Percentiles rank a stretch among this genome's conserved stretches.
Conservation (phyloP, 2,888 invertebrate species). For the Drosophila cognata region DNA sequence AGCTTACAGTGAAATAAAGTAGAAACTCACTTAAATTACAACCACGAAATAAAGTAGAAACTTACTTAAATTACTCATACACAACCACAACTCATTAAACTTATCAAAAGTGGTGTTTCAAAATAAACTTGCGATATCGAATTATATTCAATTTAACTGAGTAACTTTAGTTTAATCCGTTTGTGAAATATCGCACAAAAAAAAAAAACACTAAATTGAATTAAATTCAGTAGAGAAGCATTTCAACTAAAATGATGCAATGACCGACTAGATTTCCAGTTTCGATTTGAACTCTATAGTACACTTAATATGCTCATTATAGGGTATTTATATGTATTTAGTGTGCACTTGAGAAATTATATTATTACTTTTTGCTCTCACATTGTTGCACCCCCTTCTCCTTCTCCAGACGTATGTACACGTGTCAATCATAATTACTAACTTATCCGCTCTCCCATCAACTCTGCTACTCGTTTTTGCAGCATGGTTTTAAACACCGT, state of each 20-base stretch:
- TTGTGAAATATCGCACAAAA: neutral
- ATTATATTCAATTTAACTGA: neutral
- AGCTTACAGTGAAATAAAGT: slow-evolving; percentile 4
- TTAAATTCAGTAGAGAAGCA: slow-evolving; percentile 30
- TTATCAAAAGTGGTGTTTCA: neutral
- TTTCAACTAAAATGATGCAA: slow-evolving; percentile 29
- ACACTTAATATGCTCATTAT: slow-evolving; percentile 29
- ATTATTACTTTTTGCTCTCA: slow-evolving; percentile 20
- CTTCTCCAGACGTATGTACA: slow-evolving; percentile 45
- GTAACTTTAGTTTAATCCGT: neutral
- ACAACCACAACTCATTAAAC: neutral
- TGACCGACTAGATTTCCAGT: slow-evolving; percentile 12
- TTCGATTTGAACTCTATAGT: slow-evolving; percentile 9
- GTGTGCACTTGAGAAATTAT: slow-evolving; percentile 24
- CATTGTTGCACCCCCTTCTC: slow-evolving; percentile 5
- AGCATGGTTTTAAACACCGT: neutral
- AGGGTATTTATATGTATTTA: slow-evolving; percentile 31
- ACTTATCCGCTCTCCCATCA: neutral
- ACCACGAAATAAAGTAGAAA: neutral
- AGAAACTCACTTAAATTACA: neutral
- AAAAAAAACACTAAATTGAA: slow-evolving; percentile 16
- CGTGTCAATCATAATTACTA: slow-evolving; percentile 15
- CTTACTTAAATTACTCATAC: neutral
- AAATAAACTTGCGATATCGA: neutral
- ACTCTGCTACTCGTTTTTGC: neutral